Evolutionary conservation across 2,888 invertebrate species (phyloP).

Genomic region (Cataglyphis cursor): DNA sequence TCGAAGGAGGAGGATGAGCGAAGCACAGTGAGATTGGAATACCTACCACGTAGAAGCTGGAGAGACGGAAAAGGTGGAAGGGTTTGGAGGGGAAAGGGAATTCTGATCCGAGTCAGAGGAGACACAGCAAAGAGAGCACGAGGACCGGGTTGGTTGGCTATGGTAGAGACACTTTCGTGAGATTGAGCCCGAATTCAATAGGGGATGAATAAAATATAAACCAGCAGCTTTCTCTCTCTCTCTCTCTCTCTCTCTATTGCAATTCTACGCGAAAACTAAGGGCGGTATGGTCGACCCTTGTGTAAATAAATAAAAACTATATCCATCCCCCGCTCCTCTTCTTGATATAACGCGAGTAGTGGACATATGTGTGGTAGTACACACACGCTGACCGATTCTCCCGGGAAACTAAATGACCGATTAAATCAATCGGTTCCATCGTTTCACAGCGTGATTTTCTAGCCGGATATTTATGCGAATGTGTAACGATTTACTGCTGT

Average conservation of each 20-base stretch:
- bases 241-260: constrained; percentile 60
- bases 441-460: constrained; percentile 37
- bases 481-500: constrained; percentile 21
- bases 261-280: constrained; percentile 79
- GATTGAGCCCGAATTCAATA: constrained; percentile 86
- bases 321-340: constrained; percentile 55
- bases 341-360: constrained; percentile 39
- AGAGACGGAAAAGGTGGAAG: constrained; percentile 65
- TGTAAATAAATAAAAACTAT: constrained; percentile 84
- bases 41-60: constrained; percentile 72
- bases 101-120: constrained; percentile 65
- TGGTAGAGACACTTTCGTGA: constrained; percentile 84
- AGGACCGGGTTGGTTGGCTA: constrained; percentile 66
- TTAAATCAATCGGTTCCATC: constrained; percentile 58
- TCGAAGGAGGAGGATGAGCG: constrained; percentile 52
- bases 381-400: constrained; percentile 27
- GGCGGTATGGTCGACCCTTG: constrained; percentile 74
- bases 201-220: constrained; percentile 87
- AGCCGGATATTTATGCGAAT: constrained; percentile 34
- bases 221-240: constrained; percentile 67
- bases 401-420: constrained; percentile 26
- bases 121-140: constrained; percentile 66
- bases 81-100: constrained; percentile 50
- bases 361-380: not conserved
- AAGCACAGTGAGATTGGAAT: constrained; percentile 82